Conservation (phyloP, 2,888 invertebrate species). For the Argyresthia albistria region DNA sequence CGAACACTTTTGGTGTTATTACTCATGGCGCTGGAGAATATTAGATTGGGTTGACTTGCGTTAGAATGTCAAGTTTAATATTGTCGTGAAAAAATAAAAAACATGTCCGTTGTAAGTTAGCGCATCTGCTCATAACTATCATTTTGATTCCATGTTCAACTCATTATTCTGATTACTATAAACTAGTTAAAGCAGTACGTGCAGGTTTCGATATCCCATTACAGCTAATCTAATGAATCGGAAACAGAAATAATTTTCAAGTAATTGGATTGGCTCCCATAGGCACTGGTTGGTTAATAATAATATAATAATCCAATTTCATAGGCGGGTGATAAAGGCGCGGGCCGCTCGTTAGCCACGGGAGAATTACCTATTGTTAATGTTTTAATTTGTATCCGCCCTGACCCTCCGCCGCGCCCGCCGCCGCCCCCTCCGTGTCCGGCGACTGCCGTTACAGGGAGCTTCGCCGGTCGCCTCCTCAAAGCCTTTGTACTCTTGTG, state of each 20-base stretch:
- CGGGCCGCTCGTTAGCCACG: conserved; percentile 53
- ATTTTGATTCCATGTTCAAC: no score
- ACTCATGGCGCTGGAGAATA: no score
- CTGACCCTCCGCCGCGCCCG: conserved; percentile 4
- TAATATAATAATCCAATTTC: conserved; percentile 54
- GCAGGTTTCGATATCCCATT: no score
- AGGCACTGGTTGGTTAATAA: conserved; percentile 23
- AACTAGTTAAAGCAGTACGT: no score
- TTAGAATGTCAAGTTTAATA: no score
- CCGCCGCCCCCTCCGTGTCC: not conserved
- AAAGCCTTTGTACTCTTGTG: conserved; percentile 9
- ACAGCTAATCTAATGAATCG: not conserved
- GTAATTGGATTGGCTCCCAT: conserved; percentile 3
- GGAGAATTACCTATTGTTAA: conserved; percentile 64
- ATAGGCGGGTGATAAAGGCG: conserved; percentile 54
- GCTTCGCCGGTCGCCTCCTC: conserved; percentile 8
- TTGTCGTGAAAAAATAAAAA: no score
- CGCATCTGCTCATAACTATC: no score
- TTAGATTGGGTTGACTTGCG: no score
- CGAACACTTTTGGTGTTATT: not conserved
- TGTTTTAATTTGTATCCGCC: conserved; percentile 62
- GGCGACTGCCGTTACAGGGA: not conserved
- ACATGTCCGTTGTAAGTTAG: no score
- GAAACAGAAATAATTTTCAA: conserved; percentile 1
- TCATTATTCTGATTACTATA: no score